Conservation (phyloP, 2,888 invertebrate species). For the Caenorhabditis imperialis region DNA sequence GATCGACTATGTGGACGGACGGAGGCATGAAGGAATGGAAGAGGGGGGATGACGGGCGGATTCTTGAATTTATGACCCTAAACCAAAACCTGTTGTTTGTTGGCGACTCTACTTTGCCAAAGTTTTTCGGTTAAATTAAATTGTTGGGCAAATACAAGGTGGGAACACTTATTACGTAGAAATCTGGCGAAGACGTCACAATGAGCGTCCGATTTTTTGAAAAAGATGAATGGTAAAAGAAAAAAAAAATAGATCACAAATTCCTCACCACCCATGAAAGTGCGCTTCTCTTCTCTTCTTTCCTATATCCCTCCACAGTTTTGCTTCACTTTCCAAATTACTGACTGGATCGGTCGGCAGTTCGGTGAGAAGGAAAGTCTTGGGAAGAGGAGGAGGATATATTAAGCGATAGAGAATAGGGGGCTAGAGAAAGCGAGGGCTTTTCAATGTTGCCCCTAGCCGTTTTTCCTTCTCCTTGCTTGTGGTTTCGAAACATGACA, state of each 20-base stretch:
- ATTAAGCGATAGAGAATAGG: too few species aligned
- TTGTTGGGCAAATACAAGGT: too few species aligned
- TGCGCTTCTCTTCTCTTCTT: too few species aligned
- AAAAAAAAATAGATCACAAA: too few species aligned
- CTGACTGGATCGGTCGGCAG: constrained; percentile 2
- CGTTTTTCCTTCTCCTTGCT: constrained; percentile 6
- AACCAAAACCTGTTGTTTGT: constrained; percentile 31
- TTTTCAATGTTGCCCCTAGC: constrained; percentile 33
- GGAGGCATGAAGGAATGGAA: background rate
- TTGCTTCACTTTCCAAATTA: constrained; percentile 7
- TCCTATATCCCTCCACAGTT: background rate
- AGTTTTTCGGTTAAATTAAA: constrained; percentile 11
- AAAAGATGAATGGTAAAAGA: too few species aligned
- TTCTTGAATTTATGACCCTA: constrained; percentile 42
- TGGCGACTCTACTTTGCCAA: constrained; percentile 13
- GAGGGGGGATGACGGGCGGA: constrained; percentile 7
- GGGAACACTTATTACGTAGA: too few species aligned
- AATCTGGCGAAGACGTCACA: too few species aligned
- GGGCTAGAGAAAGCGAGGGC: too few species aligned
- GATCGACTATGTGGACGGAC: constrained; percentile 9
- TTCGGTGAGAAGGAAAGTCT: background rate
- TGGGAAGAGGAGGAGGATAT: constrained; percentile 8
- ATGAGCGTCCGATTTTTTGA: too few species aligned
- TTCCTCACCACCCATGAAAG: too few species aligned
- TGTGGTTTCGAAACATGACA: constrained; percentile 46